A percentile compares a stretch with the other conserved stretches of the same genome.
Evolutionary conservation across 2,888 invertebrate genomes (phyloP).

Genomic region (Priocnemis perturbator): DNA sequence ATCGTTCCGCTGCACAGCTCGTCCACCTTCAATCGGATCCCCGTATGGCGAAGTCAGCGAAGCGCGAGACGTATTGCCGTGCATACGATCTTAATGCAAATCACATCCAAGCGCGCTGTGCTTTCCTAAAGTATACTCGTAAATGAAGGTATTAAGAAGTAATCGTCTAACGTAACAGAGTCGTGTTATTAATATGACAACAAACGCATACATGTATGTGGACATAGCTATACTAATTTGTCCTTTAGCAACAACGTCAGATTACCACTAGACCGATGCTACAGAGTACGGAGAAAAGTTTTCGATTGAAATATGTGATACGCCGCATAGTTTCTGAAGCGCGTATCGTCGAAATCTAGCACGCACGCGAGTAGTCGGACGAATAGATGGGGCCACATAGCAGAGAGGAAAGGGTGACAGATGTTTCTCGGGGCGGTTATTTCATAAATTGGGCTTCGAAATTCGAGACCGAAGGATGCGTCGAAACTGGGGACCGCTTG

Average conservation of each 20-base stretch:
- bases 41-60: background rate
- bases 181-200: too few relatives aligned
- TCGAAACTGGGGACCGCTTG: background rate
- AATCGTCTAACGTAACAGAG: too few relatives aligned
- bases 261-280: too few relatives aligned
- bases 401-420: background rate
- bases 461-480: background rate
- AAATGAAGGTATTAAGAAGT: too few relatives aligned
- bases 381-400: background rate
- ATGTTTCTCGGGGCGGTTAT: background rate
- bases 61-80: conserved; percentile 3
- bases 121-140: too few relatives aligned
- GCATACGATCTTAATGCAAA: conserved; percentile 25
- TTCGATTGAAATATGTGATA: too few relatives aligned
- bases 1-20: conserved; percentile 21
- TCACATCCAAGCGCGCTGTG: too few relatives aligned
- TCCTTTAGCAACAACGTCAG: too few relatives aligned
- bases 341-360: background rate
- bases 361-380: background rate
- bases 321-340: too few relatives aligned
- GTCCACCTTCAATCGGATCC: conserved; percentile 22
- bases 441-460: conserved; percentile 1
- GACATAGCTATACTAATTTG: too few relatives aligned
- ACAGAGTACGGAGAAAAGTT: too few relatives aligned
- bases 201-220: too few relatives aligned